Base-by-base conservation (phyloP, 2,797 vertebrate genomes). In the Scolopax rusticola region DNA sequence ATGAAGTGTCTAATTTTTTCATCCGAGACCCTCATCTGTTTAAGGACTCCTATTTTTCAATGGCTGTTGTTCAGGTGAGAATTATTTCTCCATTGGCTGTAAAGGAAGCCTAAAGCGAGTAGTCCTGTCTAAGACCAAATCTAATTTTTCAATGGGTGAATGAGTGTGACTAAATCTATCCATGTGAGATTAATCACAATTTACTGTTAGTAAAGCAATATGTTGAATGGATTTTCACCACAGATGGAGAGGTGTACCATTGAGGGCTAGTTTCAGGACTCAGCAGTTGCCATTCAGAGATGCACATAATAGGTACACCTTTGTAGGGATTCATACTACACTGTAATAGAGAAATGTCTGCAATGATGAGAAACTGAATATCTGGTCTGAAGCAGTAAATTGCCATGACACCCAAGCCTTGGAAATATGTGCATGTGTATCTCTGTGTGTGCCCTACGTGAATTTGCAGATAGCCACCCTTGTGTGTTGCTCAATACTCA, bases 371-470 rank as follows among this genome's bases (percentile, higher is more conserved):
- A 74, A 81, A 24, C 25, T 61, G 61, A 57, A 32, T 38, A 38
- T 57, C 36, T 78, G 1, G 1, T 7, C 45, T 57, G 38, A 12
- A 78, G 40, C 7, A 51, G 6, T 33, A 73, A 87, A 63, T 28
- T 76, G 8, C 25, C 2, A 0, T 59, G 73, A 36, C 4, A 47
- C 17, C 25, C 28, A 15, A 73, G 17, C 12, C 48, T 79, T 51
- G 43, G 51, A 67, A 70, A 33, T 36, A 36, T 3, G 5, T 32
- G 8, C 13, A 2, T 47, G 12, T 57, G 3, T 63, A 11, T 51
- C 25, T 50, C 2, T 43, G 6, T 40, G 30, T 33, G 40, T 71
- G 11, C 69, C 2, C 27, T 18, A 41, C 0, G 1, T 30, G 54
- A 64, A 71, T 54, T 36, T 70, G 18, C 3, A 25, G 41, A 65